A percentile compares a stretch with the other conserved stretches of the same genome.
These are phyloP conservation scores for Tromatobia lineatoria DNA, from an alignment of 2,888 invertebrate genomes.

Conservation along the genomic window DNA sequence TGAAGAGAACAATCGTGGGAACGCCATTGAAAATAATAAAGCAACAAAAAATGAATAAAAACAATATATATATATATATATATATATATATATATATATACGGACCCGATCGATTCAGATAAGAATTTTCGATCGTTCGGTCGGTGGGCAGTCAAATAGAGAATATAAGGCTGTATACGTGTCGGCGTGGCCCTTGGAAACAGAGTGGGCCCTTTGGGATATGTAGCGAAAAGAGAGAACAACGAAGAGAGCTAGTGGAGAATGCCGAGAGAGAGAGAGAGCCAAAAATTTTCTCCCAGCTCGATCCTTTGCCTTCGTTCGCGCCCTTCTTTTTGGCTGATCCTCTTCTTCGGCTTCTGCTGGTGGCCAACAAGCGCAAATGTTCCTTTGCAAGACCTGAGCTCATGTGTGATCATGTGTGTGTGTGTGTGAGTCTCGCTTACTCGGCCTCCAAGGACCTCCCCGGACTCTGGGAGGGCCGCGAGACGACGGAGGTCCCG, in stretches of 20 bases:
- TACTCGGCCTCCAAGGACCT: slow-evolving; percentile 76
- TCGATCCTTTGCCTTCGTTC: slow-evolving; percentile 14
- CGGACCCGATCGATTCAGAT: slow-evolving; percentile 45
- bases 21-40: slow-evolving; percentile 20
- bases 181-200: slow-evolving; percentile 51
- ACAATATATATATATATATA: background rate
- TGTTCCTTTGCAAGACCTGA: slow-evolving; percentile 6
- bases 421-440: slow-evolving; percentile 12
- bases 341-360: slow-evolving; percentile 65
- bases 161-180: slow-evolving; percentile 8
- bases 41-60: background rate
- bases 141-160: slow-evolving; percentile 38
- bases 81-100: slow-evolving; percentile 3
- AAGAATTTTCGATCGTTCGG: slow-evolving; percentile 48
- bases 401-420: background rate
- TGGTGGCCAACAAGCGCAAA: slow-evolving; percentile 17
- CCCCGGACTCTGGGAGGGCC: slow-evolving; percentile 77
- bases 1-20: slow-evolving; percentile 49
- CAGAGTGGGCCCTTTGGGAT: slow-evolving; percentile 54
- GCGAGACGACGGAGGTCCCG: slow-evolving; percentile 77
- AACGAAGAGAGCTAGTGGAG: background rate
- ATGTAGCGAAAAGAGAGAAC: slow-evolving; percentile 33
- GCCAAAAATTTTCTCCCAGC: slow-evolving; percentile 46
- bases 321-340: slow-evolving; percentile 46
- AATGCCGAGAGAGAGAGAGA: slow-evolving; percentile 36